Evolutionary conservation across 2,797 vertebrate genomes (phyloP), one percentile per base, ranked within the genome.

Genomic region (Percopsis omiscomaycus): DNA sequence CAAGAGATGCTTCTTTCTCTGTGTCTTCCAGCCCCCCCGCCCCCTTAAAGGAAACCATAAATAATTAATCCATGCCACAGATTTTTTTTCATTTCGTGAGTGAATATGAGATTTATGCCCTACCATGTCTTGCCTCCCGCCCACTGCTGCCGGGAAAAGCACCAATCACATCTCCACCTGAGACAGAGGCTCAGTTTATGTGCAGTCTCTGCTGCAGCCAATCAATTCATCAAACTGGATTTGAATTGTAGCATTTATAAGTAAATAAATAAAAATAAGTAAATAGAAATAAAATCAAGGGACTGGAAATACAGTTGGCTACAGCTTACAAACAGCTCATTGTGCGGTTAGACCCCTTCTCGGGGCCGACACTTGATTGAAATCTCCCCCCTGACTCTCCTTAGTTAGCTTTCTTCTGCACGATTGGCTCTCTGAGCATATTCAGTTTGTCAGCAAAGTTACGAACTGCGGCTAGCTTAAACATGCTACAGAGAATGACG

Each of bases 31-130:
- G 66, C 76, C 79, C 67, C 74, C 69, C 45, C 12, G 14, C 67
- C 22, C 22, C 22, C 22, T 22, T 22, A 22, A 53, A 73, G 8
- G 75, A 79, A 77, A 13, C 69, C 66, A 85, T 87, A 73, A 85
- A 88, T 87, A 86, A 88, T 88, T 88, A 81, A 89, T 87, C 80
- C 79, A 77, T 79, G 68, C 67, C 66, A 82, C 75, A 76, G 75
- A 69, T 78, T 84, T 78, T 83, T 79, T 2, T 37, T 37, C 81
- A 89, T 86, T 81, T 81, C 68, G 79, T 59, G 71, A 75, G 64
- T 87, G 90, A 86, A 82, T 81, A 79, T 76, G 87, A 92, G 88
- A 89, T 92, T 87, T 88, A 74, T 86, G 72, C 76, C 57, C 30
- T 62, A 64, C 52, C 52, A 53, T 1, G 68, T 61, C 69, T 88